Evolutionary conservation across 2,113 vertebrate species (phyloP), one percentile per base, ranked within the genome.

Genomic region (Brienomyrus longianalis): DNA sequence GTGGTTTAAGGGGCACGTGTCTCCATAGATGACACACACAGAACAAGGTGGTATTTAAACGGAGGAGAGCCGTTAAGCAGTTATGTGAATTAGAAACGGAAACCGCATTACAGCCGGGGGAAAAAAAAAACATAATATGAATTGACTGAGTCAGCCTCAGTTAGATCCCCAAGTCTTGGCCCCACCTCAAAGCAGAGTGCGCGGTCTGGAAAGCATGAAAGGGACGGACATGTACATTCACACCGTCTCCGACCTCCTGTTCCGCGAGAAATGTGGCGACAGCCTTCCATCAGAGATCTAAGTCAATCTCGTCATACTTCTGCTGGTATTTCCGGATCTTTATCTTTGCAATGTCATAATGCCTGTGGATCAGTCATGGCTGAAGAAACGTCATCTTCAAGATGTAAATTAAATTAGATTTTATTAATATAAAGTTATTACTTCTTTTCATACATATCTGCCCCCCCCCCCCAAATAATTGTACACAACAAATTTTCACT

Each of bases 1-100:
- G 95, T 95, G 95, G 95, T 96, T 94, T 95, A 96, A 51, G 19
- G 48, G 48, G 27, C 56, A 59, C 21, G 56, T 23, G 56, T 23
- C 48, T 50, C 84, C 2, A 7, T 27, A 27, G 48, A 48, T 48
- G 84, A 19, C 11, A 48, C 47, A 47, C 83, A 31, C 48, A 35
- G 50, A 83, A 47, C 43, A 48, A 21, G 45, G 19, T 3, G 47
- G 48, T 27, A 21, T 5, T 35, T 54, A 17, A 86, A 15, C n/a
- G 5, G n/a, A 86, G 47, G 27, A 11, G 13, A 31, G n/a, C 48
- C 13, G 6, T 31, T 47, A 56, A 52, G 23, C 15, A 15, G 11
- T 19, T 52, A 50, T 11, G 11, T n/a, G 31, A 50, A 48, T 83
- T 45, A 83, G 21, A 83, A 51, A 54, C 45, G 27, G n/a, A 86